Evolutionary conservation across 30 jellyfish, hydroid and myxozoan genomes (phyloP).

Genomic region (Rhopilema esculentum): DNA sequence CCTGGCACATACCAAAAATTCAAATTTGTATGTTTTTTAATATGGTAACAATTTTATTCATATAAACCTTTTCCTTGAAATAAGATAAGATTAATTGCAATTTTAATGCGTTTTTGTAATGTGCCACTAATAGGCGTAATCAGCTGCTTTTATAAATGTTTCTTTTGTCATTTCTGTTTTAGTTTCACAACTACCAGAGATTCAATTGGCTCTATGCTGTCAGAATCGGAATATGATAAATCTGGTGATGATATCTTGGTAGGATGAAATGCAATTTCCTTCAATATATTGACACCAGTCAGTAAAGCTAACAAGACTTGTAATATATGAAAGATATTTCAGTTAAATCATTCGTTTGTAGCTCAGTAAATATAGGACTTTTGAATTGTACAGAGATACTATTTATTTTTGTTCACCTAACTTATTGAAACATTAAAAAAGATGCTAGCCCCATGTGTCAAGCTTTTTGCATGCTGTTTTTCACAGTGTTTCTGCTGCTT

Average conservation of each 20-base stretch:
- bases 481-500: not conserved
- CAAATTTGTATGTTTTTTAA: no score
- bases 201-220: conserved; percentile 78
- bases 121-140: not conserved
- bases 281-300: not conserved
- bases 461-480: not conserved
- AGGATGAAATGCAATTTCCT: conserved; percentile 58
- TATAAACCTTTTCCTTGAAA: no score
- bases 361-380: not conserved
- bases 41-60: no score
- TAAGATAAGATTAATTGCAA: no score
- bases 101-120: no score
- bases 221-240: conserved; percentile 90
- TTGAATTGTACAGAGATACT: conserved; percentile 13
- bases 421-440: not conserved
- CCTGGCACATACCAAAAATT: no score
- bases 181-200: conserved; percentile 89
- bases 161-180: conserved; percentile 33
- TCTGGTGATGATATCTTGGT: conserved; percentile 95
- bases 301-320: not conserved
- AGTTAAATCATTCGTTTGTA: conserved; percentile 57
- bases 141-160: no score
- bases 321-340: conserved; percentile 2
- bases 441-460: not conserved
- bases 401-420: not conserved